Base-by-base conservation (phyloP, 1,140 invertebrate genomes). In the Drosophila obscura region DNA sequence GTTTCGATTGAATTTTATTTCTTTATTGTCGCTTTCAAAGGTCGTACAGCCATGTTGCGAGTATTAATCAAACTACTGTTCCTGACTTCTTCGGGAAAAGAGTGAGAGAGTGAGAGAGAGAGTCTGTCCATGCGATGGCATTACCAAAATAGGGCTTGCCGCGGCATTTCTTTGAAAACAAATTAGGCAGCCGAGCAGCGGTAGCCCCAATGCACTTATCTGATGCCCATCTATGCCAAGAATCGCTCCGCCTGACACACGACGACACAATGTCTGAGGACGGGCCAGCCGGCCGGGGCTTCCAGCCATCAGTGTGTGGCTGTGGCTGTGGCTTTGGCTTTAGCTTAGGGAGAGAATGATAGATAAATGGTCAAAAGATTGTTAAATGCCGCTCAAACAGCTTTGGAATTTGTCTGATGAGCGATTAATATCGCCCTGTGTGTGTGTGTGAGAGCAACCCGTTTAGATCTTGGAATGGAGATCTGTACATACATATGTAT, bases 381-480 rank as follows among this genome's bases (percentile, higher is more conserved):
- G 81, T 85, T 85, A 85, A 84, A 81, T 85, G 81, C 80, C 77
- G 84, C 75, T 85, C 73, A 77, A 80, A 80, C 81, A 85, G 68
- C 81, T 81, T 74, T 65, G 64, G 68, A 85, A 85, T 85, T 85
- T 81, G 79, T 85, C 74, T 85, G 81, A 85, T 77, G 81, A 72
- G 81, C 85, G 84, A 85, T 85, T 81, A 73, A 85, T 74, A 75
- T 85, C 82, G 81, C 57, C 35, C 35, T 22, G 8, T 43, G 8
- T 43, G 61, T 22, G 8, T 43, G 8, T 43, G 61, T 57, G 68
- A 80, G 81, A 79, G 73, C 85, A 81, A 85, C 73, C 69, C 82
- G 81, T 71, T 67, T 55, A 50, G 66, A 71, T 52, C 67, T 56
- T 26, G 24, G 16, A 60, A 71, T 60, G 45, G 53, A 39, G 49